Evolutionary conservation across 2,797 vertebrate genomes (phyloP).

Genomic region (Microctenopoma lineatum): DNA sequence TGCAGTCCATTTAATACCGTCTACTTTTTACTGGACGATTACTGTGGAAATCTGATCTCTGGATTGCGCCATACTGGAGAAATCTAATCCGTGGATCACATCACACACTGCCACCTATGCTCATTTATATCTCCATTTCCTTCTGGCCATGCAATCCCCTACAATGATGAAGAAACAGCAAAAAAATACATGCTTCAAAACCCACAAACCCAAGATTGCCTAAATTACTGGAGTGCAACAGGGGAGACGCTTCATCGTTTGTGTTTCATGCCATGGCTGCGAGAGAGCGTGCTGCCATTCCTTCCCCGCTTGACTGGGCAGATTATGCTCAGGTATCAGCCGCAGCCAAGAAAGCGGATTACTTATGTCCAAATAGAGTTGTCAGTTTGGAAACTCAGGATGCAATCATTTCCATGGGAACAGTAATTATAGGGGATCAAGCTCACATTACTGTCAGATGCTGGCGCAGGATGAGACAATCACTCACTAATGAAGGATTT

Average conservation of each 20-base stretch:
- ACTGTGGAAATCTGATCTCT: constrained; percentile 50
- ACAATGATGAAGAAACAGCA: constrained; percentile 52
- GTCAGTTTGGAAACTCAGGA: constrained; percentile 85
- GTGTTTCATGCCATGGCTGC: constrained; percentile 54
- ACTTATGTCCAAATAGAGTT: constrained; percentile 85
- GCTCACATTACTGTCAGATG: constrained; percentile 75
- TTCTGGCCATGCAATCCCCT: constrained; percentile 57
- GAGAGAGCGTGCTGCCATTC: constrained; percentile 67
- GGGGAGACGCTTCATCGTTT: constrained; percentile 61
- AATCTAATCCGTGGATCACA: constrained; percentile 73
- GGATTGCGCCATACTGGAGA: constrained; percentile 40
- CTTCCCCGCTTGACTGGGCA: constrained; percentile 76
- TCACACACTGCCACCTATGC: constrained; percentile 52
- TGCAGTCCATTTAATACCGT: constrained; percentile 21
- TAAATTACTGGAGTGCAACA: constrained; percentile 76
- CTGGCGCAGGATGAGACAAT: constrained; percentile 78
- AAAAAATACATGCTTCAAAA: constrained; percentile 65
- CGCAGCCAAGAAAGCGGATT: constrained; percentile 83
- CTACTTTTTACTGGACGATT: constrained; percentile 36
- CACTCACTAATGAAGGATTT: constrained; percentile 84
- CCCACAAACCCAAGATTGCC: constrained; percentile 68
- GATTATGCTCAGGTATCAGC: constrained; percentile 86
- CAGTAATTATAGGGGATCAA: constrained; percentile 83
- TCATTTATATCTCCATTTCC: constrained; percentile 70
- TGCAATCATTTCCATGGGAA: constrained; percentile 81